These are phyloP conservation scores for Torymus auratus DNA, from an alignment of 2,888 invertebrate species.

Conservation along the genomic window DNA sequence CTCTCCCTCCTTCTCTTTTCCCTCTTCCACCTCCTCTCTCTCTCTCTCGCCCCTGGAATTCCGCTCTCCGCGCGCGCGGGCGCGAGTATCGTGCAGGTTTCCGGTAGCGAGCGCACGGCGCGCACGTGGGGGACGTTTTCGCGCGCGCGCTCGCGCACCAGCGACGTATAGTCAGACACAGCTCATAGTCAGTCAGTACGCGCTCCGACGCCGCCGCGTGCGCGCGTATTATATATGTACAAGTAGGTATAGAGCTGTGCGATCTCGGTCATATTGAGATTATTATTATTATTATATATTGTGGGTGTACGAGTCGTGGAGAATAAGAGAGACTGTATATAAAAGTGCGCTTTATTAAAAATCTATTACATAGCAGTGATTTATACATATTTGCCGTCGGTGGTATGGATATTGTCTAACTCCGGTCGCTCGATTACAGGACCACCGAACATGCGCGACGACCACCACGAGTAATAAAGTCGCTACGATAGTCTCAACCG, in stretches of 20 bases:
- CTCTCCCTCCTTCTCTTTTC: neutral
- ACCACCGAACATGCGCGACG: too few relatives aligned
- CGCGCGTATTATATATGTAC: neutral
- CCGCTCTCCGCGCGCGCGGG: conserved; percentile 12
- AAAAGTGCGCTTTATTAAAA: too few relatives aligned
- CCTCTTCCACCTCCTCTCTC: neutral
- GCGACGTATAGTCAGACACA: neutral
- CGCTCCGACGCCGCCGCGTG: conserved; percentile 37
- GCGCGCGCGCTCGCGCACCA: conserved; percentile 15
- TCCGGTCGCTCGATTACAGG: too few relatives aligned
- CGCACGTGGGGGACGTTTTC: conserved; percentile 51
- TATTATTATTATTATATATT: neutral
- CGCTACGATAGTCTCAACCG: too few relatives aligned
- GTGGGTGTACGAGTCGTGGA: too few relatives aligned
- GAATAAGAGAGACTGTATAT: too few relatives aligned
- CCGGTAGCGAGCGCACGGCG: conserved; percentile 6
- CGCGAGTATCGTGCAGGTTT: neutral
- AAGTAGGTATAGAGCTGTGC: neutral
- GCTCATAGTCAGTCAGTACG: conserved; percentile 50
- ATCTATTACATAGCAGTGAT: too few relatives aligned
- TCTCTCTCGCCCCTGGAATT: conserved; percentile 35
- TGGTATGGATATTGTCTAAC: too few relatives aligned
- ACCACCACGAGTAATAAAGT: too few relatives aligned
- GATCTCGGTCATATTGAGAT: neutral
- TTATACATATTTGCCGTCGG: too few relatives aligned